These are phyloP conservation scores for Bradypodion ventrale DNA, from an alignment of 2,797 vertebrate genomes.

Conservation along the genomic window DNA sequence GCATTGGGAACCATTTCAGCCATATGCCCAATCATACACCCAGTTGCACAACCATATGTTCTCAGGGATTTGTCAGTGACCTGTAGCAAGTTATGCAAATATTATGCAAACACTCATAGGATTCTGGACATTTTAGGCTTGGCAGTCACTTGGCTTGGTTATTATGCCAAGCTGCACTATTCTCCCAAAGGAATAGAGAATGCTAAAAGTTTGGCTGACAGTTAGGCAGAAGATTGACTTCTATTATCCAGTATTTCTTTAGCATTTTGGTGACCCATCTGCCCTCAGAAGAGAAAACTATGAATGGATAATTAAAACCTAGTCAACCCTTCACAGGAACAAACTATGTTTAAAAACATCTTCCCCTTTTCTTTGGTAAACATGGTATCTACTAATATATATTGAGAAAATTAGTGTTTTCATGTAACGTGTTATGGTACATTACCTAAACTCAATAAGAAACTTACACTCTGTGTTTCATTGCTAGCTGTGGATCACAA, in stretches of 20 bases:
- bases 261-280: not conserved
- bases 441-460: constrained; percentile 81
- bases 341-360: constrained; percentile 75
- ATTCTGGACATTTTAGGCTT: not conserved
- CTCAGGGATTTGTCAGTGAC: too few species aligned
- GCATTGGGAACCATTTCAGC: too few species aligned
- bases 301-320: constrained; percentile 36
- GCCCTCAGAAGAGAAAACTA: constrained; percentile 33
- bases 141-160: not conserved
- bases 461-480: constrained; percentile 68
- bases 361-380: constrained; percentile 73
- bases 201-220: too few species aligned
- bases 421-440: constrained; percentile 79
- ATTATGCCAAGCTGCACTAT: not conserved
- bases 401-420: constrained; percentile 85
- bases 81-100: too few species aligned
- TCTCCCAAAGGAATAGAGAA: not conserved
- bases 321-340: constrained; percentile 65
- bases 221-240: not conserved
- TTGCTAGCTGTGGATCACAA: constrained; percentile 67
- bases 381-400: constrained; percentile 74
- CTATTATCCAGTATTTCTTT: not conserved
- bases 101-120: too few species aligned
- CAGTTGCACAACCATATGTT: too few species aligned
- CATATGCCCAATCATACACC: too few species aligned